phyloP scores from a whole-genome alignment of 2,113 vertebrate genomes.

The chimpanzee (Pan troglodytes) region DNA sequence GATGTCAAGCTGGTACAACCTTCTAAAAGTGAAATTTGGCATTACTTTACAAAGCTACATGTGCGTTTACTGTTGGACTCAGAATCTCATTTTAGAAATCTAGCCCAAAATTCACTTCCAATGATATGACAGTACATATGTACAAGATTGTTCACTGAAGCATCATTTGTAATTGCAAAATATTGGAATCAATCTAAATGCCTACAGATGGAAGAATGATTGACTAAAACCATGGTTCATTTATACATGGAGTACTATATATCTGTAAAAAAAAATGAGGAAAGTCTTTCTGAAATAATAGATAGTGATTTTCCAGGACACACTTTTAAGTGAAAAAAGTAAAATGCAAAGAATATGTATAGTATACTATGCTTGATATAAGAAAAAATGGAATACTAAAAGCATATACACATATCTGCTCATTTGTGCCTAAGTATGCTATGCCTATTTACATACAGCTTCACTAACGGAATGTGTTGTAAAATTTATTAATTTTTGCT shows the following conservation, averaged over 20 bases:
- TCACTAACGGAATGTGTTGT: background rate
- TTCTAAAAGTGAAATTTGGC: constrained; percentile 9
- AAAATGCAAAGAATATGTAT: background rate
- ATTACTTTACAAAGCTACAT: background rate
- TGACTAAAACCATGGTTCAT: background rate
- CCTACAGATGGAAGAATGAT: background rate
- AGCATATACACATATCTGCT: background rate
- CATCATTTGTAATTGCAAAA: background rate
- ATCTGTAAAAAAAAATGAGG: background rate
- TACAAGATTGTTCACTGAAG: background rate
- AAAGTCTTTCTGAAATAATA: background rate
- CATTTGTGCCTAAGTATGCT: background rate
- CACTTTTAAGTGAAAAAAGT: background rate
- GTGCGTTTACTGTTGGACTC: background rate
- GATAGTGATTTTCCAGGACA: background rate
- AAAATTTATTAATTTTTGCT: constrained; percentile 8
- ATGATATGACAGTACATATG: background rate
- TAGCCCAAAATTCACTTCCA: background rate
- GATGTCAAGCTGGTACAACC: background rate
- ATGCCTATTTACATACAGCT: background rate
- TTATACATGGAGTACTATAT: background rate
- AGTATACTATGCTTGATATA: background rate
- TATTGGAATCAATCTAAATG: background rate
- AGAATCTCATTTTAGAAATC: background rate
- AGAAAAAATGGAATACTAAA: background rate